Conservation (phyloP, 2,113 vertebrate species). For the Urocitellus parryii region DNA sequence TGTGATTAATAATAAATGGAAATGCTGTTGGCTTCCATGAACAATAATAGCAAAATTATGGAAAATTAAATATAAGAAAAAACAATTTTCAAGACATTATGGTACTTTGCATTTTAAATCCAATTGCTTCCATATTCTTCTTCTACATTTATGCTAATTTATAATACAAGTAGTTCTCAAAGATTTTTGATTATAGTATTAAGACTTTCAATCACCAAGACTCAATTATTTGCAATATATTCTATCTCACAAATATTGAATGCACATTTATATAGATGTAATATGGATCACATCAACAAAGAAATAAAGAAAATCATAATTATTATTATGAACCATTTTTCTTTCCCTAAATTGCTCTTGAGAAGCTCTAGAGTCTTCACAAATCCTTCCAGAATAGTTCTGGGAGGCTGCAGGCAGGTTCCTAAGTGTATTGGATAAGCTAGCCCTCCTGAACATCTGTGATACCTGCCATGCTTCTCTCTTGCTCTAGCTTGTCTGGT, state of each 20-base stretch:
- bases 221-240: background rate
- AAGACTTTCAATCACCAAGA: background rate
- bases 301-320: background rate
- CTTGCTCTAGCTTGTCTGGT: background rate
- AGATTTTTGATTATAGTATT: background rate
- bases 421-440: background rate
- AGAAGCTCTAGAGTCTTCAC: background rate
- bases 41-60: background rate
- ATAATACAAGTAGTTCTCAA: background rate
- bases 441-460: too few species aligned
- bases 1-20: background rate
- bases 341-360: background rate
- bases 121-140: background rate
- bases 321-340: background rate
- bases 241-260: background rate
- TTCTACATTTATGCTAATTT: background rate
- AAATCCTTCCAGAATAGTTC: background rate
- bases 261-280: background rate
- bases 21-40: background rate
- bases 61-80: conserved; percentile 20
- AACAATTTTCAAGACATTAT: background rate
- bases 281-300: background rate
- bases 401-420: background rate
- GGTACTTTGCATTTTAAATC: background rate
- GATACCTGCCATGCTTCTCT: background rate